These are phyloP conservation scores for Zaprionus africanus DNA, from an alignment of 1,140 invertebrate genomes.

Conservation along the genomic window DNA sequence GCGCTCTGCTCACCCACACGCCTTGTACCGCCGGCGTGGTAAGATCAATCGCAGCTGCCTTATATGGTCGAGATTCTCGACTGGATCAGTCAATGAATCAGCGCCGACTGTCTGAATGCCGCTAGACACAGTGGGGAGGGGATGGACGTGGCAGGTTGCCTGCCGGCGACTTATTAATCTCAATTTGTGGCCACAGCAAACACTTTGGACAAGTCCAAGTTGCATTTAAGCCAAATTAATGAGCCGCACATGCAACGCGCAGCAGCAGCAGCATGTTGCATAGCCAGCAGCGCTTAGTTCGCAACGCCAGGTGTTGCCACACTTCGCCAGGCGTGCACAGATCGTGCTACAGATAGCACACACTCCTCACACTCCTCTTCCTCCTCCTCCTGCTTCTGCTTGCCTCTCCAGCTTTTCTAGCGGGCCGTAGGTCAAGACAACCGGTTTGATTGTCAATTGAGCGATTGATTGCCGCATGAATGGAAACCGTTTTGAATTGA, in stretches of 20 bases:
- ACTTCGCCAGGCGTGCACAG: slow-evolving; percentile 6
- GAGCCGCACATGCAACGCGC: slow-evolving; percentile 35
- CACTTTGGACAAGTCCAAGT: not conserved
- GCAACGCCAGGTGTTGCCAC: not conserved
- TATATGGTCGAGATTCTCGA: slow-evolving; percentile 20
- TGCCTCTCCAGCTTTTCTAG: not conserved
- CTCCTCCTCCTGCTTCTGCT: not conserved
- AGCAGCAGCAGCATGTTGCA: not conserved
- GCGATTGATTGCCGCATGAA: slow-evolving; percentile 14
- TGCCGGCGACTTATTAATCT: slow-evolving; percentile 44
- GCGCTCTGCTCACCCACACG: not conserved
- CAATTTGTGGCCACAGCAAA: slow-evolving; percentile 36
- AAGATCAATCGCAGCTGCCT: slow-evolving; percentile 38
- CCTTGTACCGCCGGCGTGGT: not conserved
- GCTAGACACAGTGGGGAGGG: slow-evolving; percentile 20
- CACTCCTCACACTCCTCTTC: not conserved
- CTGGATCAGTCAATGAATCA: slow-evolving; percentile 29
- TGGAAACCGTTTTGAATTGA: slow-evolving; percentile 41
- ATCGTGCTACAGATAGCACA: slow-evolving; percentile 28
- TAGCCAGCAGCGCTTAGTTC: slow-evolving; percentile 11
- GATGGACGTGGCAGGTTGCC: slow-evolving; percentile 22
- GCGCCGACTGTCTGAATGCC: slow-evolving; percentile 19
- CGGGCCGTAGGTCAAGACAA: slow-evolving; percentile 9
- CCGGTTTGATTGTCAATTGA: slow-evolving; percentile 20
- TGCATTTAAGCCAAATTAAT: slow-evolving; percentile 36